Percentiles rank a stretch among this genome's conserved stretches.
phyloP scores from a whole-genome alignment of 2,797 vertebrate species.

The Ammospiza maritima region DNA sequence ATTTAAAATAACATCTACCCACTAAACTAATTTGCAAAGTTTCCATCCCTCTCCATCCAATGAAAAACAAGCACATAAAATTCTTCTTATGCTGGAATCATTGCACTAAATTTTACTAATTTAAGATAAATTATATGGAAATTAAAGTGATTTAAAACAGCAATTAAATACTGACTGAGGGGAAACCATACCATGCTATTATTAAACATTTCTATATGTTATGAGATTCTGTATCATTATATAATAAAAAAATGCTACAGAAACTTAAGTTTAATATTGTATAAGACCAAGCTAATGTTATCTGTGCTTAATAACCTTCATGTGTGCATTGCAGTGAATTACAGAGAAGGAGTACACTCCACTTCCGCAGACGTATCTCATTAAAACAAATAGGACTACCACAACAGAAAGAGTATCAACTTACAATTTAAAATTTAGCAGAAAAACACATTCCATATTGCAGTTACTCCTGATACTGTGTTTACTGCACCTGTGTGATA shows the following conservation, averaged over 20 bases:
- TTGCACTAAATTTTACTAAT: neutral
- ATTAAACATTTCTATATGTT: neutral
- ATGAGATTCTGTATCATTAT: neutral
- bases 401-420: neutral
- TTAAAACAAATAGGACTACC: neutral
- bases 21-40: neutral
- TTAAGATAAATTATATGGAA: neutral
- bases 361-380: neutral
- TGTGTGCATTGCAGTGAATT: neutral
- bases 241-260: neutral
- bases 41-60: neutral
- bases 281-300: neutral
- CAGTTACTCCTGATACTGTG: slow-evolving; percentile 4
- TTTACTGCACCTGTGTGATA: slow-evolving; percentile 69
- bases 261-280: neutral
- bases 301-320: neutral
- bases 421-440: neutral
- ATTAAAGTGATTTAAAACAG: slow-evolving; percentile 10
- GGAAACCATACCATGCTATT: neutral
- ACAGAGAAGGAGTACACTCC: neutral
- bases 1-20: neutral
- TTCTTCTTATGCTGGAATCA: neutral
- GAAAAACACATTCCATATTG: neutral
- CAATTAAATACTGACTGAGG: neutral
- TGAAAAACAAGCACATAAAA: neutral